Evolutionary conservation across 2,797 vertebrate genomes (phyloP).

Genomic region (Salmo trutta): DNA sequence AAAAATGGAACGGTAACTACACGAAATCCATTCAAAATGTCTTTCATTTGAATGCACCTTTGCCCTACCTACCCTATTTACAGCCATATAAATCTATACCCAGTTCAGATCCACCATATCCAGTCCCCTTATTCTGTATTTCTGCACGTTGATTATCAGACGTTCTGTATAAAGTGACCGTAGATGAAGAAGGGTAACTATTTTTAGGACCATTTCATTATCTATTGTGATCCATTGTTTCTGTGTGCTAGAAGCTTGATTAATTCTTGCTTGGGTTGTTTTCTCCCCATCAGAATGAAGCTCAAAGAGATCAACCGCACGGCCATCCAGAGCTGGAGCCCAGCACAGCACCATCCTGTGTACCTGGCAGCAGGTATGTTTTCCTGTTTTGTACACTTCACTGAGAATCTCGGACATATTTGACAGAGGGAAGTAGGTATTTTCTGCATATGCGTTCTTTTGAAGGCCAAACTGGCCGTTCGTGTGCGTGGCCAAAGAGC

Average conservation of each 20-base stretch:
- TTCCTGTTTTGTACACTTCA: neutral
- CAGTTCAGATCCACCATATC: neutral
- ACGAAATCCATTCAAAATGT: neutral
- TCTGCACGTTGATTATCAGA: neutral
- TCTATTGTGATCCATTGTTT: neutral
- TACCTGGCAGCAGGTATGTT: constrained; percentile 89
- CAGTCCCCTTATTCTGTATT: neutral
- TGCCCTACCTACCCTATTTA: neutral
- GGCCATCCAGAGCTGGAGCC: constrained; percentile 97
- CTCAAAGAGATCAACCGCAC: constrained; percentile 95
- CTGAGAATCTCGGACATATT: neutral
- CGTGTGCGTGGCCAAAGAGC: no score
- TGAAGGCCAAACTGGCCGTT: no score
- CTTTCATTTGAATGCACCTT: neutral
- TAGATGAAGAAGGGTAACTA: neutral
- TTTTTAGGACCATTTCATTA: neutral
- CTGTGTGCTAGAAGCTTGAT: neutral
- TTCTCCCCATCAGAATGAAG: constrained; percentile 82
- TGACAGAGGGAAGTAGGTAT: no score
- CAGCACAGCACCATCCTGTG: constrained; percentile 91
- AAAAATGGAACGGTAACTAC: neutral
- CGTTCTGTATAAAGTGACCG: no score
- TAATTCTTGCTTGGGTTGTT: neutral
- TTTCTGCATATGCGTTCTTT: no score
- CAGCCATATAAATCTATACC: neutral